Conservation (phyloP, 2,113 vertebrate genomes). For the Anolis carolinensis region DNA sequence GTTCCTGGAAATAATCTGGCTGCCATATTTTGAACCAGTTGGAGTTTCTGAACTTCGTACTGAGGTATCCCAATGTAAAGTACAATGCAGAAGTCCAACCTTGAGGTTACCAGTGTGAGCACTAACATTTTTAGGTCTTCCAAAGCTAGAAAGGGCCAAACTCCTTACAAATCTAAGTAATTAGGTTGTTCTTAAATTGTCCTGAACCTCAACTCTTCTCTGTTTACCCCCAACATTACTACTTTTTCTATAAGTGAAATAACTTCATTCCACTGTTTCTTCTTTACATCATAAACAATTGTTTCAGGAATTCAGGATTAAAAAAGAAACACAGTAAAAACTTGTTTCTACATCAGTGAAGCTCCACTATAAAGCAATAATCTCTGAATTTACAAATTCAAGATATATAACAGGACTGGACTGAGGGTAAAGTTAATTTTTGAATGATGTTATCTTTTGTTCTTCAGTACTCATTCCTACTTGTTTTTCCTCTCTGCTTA, state of each 20-base stretch:
- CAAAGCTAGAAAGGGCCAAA: too few relatives aligned
- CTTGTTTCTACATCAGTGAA: background rate
- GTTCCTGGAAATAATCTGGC: too few relatives aligned
- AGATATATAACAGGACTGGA: background rate
- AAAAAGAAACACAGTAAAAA: constrained; percentile 20
- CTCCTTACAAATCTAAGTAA: too few relatives aligned
- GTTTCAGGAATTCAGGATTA: background rate
- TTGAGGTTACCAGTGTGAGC: too few relatives aligned
- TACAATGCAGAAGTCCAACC: too few relatives aligned
- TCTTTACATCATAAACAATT: background rate
- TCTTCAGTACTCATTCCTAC: background rate
- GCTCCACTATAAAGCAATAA: background rate
- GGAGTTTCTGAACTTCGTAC: too few relatives aligned
- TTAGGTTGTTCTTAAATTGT: too few relatives aligned
- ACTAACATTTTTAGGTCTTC: too few relatives aligned
- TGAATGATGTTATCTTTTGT: constrained; percentile 15
- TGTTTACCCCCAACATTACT: background rate
- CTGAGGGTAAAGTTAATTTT: background rate
- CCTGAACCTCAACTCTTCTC: too few relatives aligned
- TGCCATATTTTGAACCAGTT: too few relatives aligned
- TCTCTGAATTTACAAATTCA: background rate
- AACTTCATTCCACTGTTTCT: background rate
- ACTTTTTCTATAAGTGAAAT: background rate
- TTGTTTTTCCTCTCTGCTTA: background rate
- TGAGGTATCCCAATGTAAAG: too few relatives aligned